Conservation (phyloP, 2,113 vertebrate species). For the Rhinopomastus cyanomelas region DNA sequence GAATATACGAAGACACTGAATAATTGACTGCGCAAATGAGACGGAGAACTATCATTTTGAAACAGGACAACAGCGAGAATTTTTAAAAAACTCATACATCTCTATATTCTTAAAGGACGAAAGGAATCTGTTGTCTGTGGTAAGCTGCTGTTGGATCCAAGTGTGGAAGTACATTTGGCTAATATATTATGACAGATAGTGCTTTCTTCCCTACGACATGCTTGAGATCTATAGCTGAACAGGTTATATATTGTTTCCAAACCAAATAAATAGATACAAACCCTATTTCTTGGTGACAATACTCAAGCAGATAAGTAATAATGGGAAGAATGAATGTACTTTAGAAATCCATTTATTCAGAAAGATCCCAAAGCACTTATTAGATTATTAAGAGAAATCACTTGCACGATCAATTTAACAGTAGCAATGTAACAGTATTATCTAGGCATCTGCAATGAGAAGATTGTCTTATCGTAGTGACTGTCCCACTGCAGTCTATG, state of each 20-base stretch:
- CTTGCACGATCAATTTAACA: neutral
- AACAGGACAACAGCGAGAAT: neutral
- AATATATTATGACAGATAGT: slow-evolving; percentile 34
- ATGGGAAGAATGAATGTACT: neutral
- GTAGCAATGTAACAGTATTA: neutral
- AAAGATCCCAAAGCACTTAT: slow-evolving; percentile 23
- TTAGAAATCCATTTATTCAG: slow-evolving; percentile 35
- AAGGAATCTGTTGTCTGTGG: neutral
- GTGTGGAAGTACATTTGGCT: slow-evolving; percentile 40
- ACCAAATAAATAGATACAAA: slow-evolving; percentile 61
- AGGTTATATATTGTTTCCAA: slow-evolving; percentile 69
- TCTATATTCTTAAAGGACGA: neutral
- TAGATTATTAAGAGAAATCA: slow-evolving; percentile 51
- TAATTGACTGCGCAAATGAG: neutral
- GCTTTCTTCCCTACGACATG: slow-evolving; percentile 29
- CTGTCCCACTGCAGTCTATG: neutral
- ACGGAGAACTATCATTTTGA: neutral
- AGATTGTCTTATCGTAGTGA: neutral
- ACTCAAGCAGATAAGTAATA: slow-evolving; percentile 50
- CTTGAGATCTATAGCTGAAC: slow-evolving; percentile 58
- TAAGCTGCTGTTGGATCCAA: slow-evolving; percentile 46
- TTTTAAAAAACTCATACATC: accelerated
- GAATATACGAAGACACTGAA: neutral
- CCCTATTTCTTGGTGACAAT: slow-evolving; percentile 55
- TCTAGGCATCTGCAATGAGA: neutral